Conservation (phyloP, 2,113 vertebrate genomes). For the Bufo bufo region DNA sequence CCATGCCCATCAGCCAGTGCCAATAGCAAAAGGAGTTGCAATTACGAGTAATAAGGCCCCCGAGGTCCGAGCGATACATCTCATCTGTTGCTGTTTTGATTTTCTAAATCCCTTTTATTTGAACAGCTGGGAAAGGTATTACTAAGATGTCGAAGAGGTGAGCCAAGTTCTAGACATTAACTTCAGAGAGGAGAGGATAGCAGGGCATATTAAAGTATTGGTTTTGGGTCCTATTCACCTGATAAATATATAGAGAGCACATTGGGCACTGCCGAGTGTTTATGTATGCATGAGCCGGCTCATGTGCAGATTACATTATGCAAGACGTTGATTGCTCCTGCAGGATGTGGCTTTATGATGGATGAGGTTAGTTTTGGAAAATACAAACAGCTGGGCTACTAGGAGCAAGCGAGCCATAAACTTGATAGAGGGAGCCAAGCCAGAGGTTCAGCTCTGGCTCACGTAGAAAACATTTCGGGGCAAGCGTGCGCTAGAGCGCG, state of each 20-base stretch:
- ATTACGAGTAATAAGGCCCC: conserved; percentile 15
- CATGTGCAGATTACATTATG: conserved; percentile 54
- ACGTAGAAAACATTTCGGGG: neutral
- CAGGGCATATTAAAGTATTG: conserved; percentile 50
- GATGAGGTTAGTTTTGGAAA: conserved; percentile 51
- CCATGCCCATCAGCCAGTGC: conserved; percentile 31
- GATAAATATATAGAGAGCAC: conserved; percentile 42
- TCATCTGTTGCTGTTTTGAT: conserved; percentile 42
- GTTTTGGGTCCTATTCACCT: conserved; percentile 49
- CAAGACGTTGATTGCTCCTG: conserved; percentile 47
- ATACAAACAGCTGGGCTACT: conserved; percentile 48
- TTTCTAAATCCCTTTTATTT: conserved; percentile 45
- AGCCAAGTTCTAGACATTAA: conserved; percentile 46
- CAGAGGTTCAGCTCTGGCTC: conserved; percentile 47
- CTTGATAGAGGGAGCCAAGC: conserved; percentile 41
- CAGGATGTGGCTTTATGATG: conserved; percentile 54
- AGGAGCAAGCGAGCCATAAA: conserved; percentile 45
- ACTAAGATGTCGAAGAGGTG: conserved; percentile 32
- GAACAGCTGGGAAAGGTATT: conserved; percentile 54
- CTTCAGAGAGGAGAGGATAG: conserved; percentile 40
- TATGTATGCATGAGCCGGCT: conserved; percentile 46
- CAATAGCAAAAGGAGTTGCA: conserved; percentile 32
- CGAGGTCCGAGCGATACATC: conserved; percentile 1
- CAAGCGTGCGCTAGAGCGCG: conserved; percentile 25
- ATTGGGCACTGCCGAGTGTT: conserved; percentile 29